A percentile compares a stretch with the other conserved stretches of the same genome.
These are phyloP conservation scores for Leuciscus waleckii DNA, from an alignment of 2,797 vertebrate genomes.

Conservation along the genomic window DNA sequence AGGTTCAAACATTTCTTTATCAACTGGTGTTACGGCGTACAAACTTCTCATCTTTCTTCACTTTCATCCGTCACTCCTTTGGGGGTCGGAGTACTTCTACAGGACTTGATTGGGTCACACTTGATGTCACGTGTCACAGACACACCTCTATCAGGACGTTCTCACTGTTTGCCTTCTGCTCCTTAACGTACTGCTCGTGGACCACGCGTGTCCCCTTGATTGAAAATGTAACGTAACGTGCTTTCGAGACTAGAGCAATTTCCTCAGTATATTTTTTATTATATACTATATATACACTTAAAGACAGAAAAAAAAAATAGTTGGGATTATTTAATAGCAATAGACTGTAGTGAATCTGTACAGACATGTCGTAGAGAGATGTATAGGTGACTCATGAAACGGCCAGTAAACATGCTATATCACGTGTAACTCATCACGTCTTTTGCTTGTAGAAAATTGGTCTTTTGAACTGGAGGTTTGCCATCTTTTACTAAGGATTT, in stretches of 20 bases:
- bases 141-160: constrained; percentile 66
- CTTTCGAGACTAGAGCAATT: constrained; percentile 80
- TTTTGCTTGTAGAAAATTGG: constrained; percentile 51
- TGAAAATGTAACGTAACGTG: constrained; percentile 78
- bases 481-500: background rate
- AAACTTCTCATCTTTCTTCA: constrained; percentile 22
- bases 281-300: constrained; percentile 84
- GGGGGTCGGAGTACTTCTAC: constrained; percentile 55
- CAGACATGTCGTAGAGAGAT: constrained; percentile 85
- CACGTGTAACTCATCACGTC: constrained; percentile 37
- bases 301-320: constrained; percentile 81
- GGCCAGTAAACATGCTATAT: constrained; percentile 83
- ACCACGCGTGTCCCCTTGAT: constrained; percentile 72
- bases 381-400: constrained; percentile 83
- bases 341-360: constrained; percentile 93
- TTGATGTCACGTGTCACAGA: constrained; percentile 59
- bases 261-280: constrained; percentile 82
- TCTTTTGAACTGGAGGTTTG: constrained; percentile 66
- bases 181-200: constrained; percentile 55
- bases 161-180: constrained; percentile 56
- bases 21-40: constrained; percentile 16
- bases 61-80: constrained; percentile 51
- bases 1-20: background rate
- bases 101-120: constrained; percentile 62
- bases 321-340: constrained; percentile 96